phyloP scores from a whole-genome alignment of 2,888 invertebrate genomes.

The Oscheius sp. region DNA sequence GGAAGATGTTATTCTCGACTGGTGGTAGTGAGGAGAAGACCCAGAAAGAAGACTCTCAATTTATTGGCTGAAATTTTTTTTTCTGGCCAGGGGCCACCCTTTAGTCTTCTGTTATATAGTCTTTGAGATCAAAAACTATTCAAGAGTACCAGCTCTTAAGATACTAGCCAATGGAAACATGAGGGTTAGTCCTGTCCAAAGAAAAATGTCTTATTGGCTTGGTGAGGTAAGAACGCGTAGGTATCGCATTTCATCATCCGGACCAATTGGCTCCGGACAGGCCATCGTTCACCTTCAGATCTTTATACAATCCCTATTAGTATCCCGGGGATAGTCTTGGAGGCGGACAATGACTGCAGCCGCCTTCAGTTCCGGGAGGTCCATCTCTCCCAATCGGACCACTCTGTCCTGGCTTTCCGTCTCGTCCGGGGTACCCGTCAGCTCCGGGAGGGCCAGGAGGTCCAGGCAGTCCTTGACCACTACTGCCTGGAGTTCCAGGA shows the following conservation, averaged over 20 bases:
- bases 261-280: slow-evolving; percentile 4
- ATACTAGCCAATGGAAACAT: too few relatives aligned
- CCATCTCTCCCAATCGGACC: slow-evolving; percentile 43
- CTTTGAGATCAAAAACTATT: too few relatives aligned
- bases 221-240: too few relatives aligned
- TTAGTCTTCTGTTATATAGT: too few relatives aligned
- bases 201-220: too few relatives aligned
- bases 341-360: slow-evolving; percentile 46
- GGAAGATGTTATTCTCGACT: too few relatives aligned
- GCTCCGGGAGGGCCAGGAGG: slow-evolving; percentile 7
- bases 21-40: too few relatives aligned
- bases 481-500: slow-evolving; percentile 40
- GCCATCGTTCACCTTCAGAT: neutral
- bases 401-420: slow-evolving; percentile 31
- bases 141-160: too few relatives aligned
- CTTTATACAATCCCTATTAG: slow-evolving; percentile 6
- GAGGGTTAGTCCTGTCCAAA: too few relatives aligned
- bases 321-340: slow-evolving; percentile 52
- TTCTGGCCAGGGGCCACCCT: too few relatives aligned
- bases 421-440: slow-evolving; percentile 13
- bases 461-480: neutral
- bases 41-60: too few relatives aligned
- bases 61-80: too few relatives aligned
- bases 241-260: slow-evolving; percentile 14
- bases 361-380: slow-evolving; percentile 27